Evolutionary conservation across 2,888 invertebrate species (phyloP), one percentile per base, ranked within the genome.

Genomic region (Cantharis flavilabris): DNA sequence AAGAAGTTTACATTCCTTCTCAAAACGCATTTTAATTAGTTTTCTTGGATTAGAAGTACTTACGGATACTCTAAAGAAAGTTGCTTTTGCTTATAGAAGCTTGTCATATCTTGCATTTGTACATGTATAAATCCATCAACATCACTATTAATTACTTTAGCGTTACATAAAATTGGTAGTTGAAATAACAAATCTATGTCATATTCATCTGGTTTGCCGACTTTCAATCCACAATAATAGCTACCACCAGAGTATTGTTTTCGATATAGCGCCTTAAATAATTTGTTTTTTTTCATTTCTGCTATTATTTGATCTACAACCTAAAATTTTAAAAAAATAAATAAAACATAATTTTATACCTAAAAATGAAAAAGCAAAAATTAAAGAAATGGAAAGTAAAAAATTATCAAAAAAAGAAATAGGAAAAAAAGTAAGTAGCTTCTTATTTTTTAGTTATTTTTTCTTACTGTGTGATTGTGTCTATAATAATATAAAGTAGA

Each of bases 201-300:
- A 80, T 90, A 93, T 82, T 93, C 93, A 78, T 91, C 90, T 20
- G 92, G 90, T 76, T 89, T 89, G 3, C 90, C 89, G 0, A 92
- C 89, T 85, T 91, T 91, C 23, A 92, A 89, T n/a, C 89, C 89
- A 82, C 93, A 92, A 78, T 90, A 92, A 62, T 89, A 92, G 82
- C 92, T 92, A 11, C 92, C 92, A 0, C 90, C 91, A 79, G 88
- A 91, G 76, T 89, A 87, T 1, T 87, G 86, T 23, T 75, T 81
- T 69, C 82, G 80, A 70, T 78, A 89, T 62, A 86, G 75, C 20
- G 77, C 83, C 2, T 78, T 79, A 76, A 89, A 89, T 2, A 88
- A 76, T 5, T 77, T 9, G 81, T 86, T 84, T 14, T 80, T 80
- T 9, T 76, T 30, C 88, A 89, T 87, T 18, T 77, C 75, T 0